Base-by-base conservation (phyloP, 2,113 vertebrate genomes). In the Poeciliopsis occidentalis region DNA sequence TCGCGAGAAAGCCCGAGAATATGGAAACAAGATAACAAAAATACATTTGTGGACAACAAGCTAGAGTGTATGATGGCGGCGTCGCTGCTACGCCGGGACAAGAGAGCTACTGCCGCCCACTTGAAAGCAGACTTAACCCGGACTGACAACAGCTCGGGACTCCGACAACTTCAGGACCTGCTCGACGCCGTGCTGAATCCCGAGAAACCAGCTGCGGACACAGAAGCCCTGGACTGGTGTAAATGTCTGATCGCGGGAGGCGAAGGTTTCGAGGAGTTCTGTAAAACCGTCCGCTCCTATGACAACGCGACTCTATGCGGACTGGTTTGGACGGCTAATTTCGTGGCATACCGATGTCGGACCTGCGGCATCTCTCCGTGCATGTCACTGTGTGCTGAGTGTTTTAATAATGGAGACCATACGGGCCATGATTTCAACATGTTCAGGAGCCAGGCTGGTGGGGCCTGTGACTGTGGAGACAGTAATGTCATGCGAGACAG, bases 381-480 rank as follows among this genome's bases (percentile, higher is more conserved):
- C 93, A 99, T 99, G 97, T 98, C 97, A 75, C 94, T 99, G 79
- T 99, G 97, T 70, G 97, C 97, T 0, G 97, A 99, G 92, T 99
- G 97, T 78, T 99, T 99, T 87, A 97, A 98, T 87, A 96, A 98
- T 81, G 97, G 97, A 57, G 97, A 99, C 74, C 97, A 99, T 92
- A 96, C 96, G 63, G 96, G 97, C 63, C 97, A 99, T 91, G 97
- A 99, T 91, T 99, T 97, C 94, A 98, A 99, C 85, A 99, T 99
- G 97, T 99, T 99, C 94, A 91, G 97, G 88, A 99, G 97, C 94
- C 97, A 99, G 95, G 97, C 97, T 71, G 97, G 97, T 60, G 97
- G 97, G 91, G 97, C 97, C 94, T 99, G 97, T 81, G 97, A 98
- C 93, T 99, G 97, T 94, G 97, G 97, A 92, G 97, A 99, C 94